Conservation (phyloP, 2,113 vertebrate species). For the Hydrolagus affinis region DNA sequence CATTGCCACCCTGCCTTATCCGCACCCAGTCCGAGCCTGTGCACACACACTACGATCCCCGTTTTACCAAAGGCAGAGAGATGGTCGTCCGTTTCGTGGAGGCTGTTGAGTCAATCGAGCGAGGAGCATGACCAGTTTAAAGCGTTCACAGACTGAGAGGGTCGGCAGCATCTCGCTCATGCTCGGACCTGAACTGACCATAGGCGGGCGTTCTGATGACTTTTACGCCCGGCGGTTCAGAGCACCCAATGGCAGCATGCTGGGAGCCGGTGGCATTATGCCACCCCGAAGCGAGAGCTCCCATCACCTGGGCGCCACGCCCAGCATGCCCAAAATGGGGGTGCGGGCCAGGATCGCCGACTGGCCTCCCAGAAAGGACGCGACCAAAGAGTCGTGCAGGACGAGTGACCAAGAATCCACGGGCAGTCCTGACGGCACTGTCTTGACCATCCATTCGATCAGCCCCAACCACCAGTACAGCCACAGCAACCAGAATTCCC, state of each 20-base stretch:
- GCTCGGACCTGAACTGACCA: slow-evolving; percentile 53
- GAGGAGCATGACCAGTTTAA: slow-evolving; percentile 84
- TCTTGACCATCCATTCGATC: slow-evolving; percentile 43
- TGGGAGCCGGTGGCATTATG: slow-evolving; percentile 45
- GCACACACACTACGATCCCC: neutral
- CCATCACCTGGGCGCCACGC: slow-evolving; percentile 70
- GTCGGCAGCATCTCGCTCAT: slow-evolving; percentile 56
- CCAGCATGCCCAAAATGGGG: slow-evolving; percentile 91
- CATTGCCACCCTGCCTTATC: neutral
- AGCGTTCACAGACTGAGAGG: slow-evolving; percentile 78
- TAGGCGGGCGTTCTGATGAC: slow-evolving; percentile 77
- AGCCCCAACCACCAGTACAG: slow-evolving; percentile 72
- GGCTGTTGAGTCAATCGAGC: slow-evolving; percentile 47
- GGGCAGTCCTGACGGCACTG: slow-evolving; percentile 53
- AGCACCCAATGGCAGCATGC: slow-evolving; percentile 72
- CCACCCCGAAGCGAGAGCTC: slow-evolving; percentile 73
- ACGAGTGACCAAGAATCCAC: slow-evolving; percentile 59
- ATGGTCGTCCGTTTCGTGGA: slow-evolving; percentile 55
- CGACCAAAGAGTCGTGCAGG: slow-evolving; percentile 59
- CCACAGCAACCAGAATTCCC: slow-evolving; percentile 69
- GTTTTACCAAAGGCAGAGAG: slow-evolving; percentile 41
- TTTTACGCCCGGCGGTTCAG: slow-evolving; percentile 84
- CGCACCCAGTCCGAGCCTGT: no score
- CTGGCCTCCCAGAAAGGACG: slow-evolving; percentile 88
- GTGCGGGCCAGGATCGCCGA: slow-evolving; percentile 89